Evolutionary conservation across 2,797 vertebrate species (phyloP).

Genomic region (Coendou prehensilis): DNA sequence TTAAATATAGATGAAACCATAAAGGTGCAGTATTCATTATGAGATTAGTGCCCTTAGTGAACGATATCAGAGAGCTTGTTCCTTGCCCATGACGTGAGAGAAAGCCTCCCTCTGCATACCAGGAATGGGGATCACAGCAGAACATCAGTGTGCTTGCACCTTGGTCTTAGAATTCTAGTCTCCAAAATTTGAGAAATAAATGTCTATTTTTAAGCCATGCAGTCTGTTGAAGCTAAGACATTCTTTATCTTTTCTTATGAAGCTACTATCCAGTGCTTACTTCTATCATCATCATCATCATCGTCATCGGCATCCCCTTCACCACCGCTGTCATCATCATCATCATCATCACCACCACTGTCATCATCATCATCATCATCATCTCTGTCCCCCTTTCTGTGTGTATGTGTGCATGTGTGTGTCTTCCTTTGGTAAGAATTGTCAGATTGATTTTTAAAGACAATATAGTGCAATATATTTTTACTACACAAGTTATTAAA

Average conservation of each 20-base stretch:
- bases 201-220: neutral
- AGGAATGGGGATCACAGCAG: neutral
- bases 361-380: neutral
- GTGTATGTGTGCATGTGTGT: neutral
- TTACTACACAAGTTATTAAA: neutral
- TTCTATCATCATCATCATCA: neutral
- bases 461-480: neutral
- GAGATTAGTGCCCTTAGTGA: neutral
- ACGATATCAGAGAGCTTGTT: neutral
- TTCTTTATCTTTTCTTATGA: neutral
- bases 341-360: too few species aligned
- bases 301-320: neutral
- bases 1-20: neutral
- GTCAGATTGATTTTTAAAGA: neutral
- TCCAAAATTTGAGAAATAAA: neutral
- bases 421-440: neutral
- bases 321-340: neutral
- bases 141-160: neutral
- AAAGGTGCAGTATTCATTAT: neutral
- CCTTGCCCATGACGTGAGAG: neutral
- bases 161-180: neutral
- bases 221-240: neutral
- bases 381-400: too few species aligned
- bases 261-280: neutral
- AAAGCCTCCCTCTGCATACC: neutral